Base-by-base conservation (phyloP, 2,888 invertebrate genomes). In the Syrista parreyssii region DNA sequence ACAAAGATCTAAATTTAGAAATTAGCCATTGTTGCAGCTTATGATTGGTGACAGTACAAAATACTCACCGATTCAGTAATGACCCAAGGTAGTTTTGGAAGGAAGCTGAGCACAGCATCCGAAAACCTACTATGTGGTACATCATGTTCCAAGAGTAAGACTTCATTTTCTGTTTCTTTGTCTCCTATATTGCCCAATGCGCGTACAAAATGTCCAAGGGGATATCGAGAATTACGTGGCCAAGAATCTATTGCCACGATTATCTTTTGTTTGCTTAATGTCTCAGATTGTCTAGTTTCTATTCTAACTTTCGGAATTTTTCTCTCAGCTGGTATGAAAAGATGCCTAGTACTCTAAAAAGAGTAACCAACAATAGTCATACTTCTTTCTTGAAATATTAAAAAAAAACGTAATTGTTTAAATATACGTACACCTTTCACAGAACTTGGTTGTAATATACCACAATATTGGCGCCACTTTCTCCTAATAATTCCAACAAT, bases 401-500 rank as follows among this genome's bases (percentile, higher is more conserved):
- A 34, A n/a, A 30, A 33, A 80, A 68, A 77, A 31, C 9, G 33
- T 55, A 9, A 23, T 68, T 68, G 75, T 33, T n/a, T n/a, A 12
- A 76, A 31, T 33, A 68, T 31, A 82, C 81, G 84, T 86, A 92
- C 92, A 92, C 94, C 95, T 89, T 94, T 94, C 71, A 96, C 92
- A 32, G 94, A 93, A 88, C 95, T 96, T 0, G 95, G 95, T 90
- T 97, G 95, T 77, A 99, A 92, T 85, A 99, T 98, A 23, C 99
- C 99, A 92, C 99, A 99, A 91, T 99, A 99, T 89, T 98, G 99
- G 69, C 98, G 93, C 98, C 99, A 99, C 90, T 99, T 99, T 78
- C 99, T 94, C 82, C 97, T 94, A 79, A 99, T 97, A 81, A 99
- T 98, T 1, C 98, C 99, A n/a, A 99, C 98, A 76, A 98, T 94